Conservation (phyloP, 2,113 vertebrate species). For the Mormoops blainvillei region DNA sequence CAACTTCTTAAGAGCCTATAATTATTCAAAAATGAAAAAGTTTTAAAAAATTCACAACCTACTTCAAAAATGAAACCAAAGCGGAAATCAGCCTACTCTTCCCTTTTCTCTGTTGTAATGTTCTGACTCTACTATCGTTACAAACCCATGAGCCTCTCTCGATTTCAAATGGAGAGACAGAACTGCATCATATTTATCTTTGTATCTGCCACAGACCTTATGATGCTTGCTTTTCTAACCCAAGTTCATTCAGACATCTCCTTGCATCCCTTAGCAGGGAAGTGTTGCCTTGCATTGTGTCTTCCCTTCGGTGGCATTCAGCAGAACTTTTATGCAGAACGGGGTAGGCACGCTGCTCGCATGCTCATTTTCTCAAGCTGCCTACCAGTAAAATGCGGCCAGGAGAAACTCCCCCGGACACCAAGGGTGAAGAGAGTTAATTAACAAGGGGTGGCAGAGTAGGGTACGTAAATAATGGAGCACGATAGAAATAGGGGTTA, state of each 20-base stretch:
- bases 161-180: neutral
- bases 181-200: neutral
- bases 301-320: neutral
- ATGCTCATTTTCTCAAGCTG: neutral
- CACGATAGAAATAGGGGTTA: neutral
- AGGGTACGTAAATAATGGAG: neutral
- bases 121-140: neutral
- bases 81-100: neutral
- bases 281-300: neutral
- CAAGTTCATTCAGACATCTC: neutral
- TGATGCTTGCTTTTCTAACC: neutral
- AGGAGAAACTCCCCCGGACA: neutral
- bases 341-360: fast-evolving
- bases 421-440: slow-evolving; percentile 26
- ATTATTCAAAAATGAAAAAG: neutral
- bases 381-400: neutral
- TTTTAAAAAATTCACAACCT: neutral
- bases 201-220: neutral
- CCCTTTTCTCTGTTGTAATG: neutral
- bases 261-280: neutral
- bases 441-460: neutral
- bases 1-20: neutral
- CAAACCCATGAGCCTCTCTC: neutral
- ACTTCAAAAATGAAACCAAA: neutral
- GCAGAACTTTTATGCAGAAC: neutral